phyloP scores from a whole-genome alignment of 2,113 vertebrate species.

The Eubucco bourcierii region DNA sequence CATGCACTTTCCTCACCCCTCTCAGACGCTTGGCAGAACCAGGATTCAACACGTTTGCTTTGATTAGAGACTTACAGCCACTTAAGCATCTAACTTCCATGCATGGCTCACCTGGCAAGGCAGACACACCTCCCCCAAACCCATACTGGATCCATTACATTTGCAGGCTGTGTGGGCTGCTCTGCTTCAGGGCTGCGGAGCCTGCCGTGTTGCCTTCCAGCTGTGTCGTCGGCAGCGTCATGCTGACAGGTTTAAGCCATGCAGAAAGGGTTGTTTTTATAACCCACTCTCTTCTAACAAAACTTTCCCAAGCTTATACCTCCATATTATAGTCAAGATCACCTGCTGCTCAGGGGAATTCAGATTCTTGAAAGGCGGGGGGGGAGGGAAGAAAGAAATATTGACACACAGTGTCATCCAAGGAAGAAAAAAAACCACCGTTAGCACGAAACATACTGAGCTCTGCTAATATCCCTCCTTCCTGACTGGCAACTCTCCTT shows the following conservation, averaged over 20 bases:
- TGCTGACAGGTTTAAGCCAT: constrained; percentile 34
- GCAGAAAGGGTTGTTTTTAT: constrained; percentile 55
- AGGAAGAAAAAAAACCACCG: background rate
- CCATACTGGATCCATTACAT: background rate
- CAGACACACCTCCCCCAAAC: constrained; percentile 17
- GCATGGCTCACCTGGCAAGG: constrained; percentile 14
- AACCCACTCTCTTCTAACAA: constrained; percentile 51
- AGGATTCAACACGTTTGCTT: background rate
- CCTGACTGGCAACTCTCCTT: background rate
- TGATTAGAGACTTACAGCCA: constrained; percentile 3
- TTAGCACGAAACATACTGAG: background rate
- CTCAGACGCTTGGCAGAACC: background rate
- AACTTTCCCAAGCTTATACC: constrained; percentile 60
- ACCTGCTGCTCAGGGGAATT: constrained; percentile 20
- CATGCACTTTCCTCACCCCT: background rate
- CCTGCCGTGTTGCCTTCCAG: background rate
- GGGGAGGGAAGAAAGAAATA: background rate
- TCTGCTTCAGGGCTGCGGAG: background rate
- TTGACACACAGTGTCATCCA: background rate
- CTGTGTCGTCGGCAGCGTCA: background rate
- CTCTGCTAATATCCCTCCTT: background rate
- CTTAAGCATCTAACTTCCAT: constrained; percentile 35
- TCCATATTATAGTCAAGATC: background rate
- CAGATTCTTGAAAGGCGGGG: background rate
- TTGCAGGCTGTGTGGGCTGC: constrained; percentile 55